Base-by-base conservation (phyloP, 2,888 invertebrate species). In the Eupithecia subumbrata region DNA sequence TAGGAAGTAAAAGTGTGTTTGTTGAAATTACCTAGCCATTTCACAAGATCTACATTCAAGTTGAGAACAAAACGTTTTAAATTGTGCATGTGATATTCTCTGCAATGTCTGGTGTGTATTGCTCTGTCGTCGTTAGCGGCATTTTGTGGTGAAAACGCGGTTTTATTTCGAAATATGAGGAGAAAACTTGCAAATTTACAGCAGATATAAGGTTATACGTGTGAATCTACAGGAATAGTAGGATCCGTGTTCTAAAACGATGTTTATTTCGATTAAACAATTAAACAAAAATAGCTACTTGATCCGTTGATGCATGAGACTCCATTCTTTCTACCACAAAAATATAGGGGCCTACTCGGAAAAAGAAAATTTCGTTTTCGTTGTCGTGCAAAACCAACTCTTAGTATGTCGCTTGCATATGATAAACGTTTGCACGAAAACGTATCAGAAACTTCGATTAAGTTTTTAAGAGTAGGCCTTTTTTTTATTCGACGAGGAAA, bases 41-140 rank as follows among this genome's bases (percentile, higher is more conserved):
- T 43, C 14, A 0, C 43, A 12, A 18, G 68, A 45, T 14, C 68
- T 68, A 16, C 37, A 25, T 14, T 22, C 68, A 25, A 68, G 43
- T 22, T 14, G 68, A 14, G 43, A 68, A 68, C 68, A 68, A 68
- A 68, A 68, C 68, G 43, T 40, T 43, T 68, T 43, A 68, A 68
- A 68, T 68, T 68, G 68, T 68, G 68, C 68, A 68, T 68, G 68
- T 43, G 68, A 43, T 64, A 68, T 68, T 68, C 68, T 68, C 40
- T 68, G 68, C 68, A 43, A 43, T 68, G 68, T 43, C 40, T 68
- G 37, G 40, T 43, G 40, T 40, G 43, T 68, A 68, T 43, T 68
- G 68, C 68, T 68, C 22, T 68, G 68, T 43, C 40, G 43, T 67
- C 67, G 67, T 68, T 68, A 68, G 22, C 43, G 22, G 68, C 37